Base-by-base conservation (phyloP, 2,888 invertebrate species). In the Cantharis rustica region DNA sequence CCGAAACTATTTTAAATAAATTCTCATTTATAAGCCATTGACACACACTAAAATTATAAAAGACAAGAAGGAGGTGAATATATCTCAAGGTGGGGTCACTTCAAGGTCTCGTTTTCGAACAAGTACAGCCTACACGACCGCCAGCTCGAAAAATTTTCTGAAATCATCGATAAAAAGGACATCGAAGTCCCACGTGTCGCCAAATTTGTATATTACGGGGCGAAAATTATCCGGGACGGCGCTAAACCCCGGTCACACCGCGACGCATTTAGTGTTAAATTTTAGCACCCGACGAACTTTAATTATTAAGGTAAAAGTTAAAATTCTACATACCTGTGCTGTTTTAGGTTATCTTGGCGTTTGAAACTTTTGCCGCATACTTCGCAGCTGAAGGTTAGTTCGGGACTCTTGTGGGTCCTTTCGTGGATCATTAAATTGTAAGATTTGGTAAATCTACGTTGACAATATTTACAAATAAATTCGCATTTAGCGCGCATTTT, bases 371-470 rank as follows among this genome's bases (percentile, higher is more conserved):
- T 98, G 86, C 97, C 96, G 90, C 98, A 99, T 84, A 98, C 96
- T 89, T 98, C 98, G 91, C 98, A 99, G 86, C 96, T 95, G 90
- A 96, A 99, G 75, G 98, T 97, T 86, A 98, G 92, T 90, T 98
- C 98, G 80, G 95, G 95, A 88, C 98, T 97, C 89, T 97, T 97
- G 91, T 99, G 98, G 85, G 98, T 98, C 89, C 98, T 93, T 89
- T 98, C 98, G 92, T 99, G 98, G 86, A 99, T 98, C 93, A 98
- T 94, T 88, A 99, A 92, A 90, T 99, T 99, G 92, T 99, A 99
- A 83, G 96, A 95, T 91, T 99, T 99, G 87, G 97, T 98, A 92
- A 99, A 99, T 89, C 98, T 94, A 87, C 98, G 93, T 89, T 96
- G 96, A 91, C 98, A 99, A 91, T 95, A 98, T 90, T 96, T 96